Evolutionary conservation across 2,797 vertebrate genomes (phyloP).

Genomic region (Champsocephalus gunnari): DNA sequence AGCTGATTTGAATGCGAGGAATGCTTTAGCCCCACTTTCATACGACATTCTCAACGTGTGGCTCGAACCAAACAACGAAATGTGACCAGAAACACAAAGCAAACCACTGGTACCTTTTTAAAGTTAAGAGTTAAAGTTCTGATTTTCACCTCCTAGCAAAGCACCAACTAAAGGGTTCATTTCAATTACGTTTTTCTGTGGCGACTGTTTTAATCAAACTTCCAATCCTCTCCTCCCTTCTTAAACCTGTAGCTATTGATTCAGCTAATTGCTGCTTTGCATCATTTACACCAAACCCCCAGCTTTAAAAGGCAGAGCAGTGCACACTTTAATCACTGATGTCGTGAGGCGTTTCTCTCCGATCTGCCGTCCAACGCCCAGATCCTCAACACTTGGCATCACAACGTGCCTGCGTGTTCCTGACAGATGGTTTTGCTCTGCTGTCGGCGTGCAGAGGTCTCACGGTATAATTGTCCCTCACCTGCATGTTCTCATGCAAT

Average conservation of each 20-base stretch:
- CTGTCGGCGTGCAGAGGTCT: constrained; percentile 32
- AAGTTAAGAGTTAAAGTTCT: not conserved
- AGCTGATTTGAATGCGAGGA: no score
- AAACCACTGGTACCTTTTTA: not conserved
- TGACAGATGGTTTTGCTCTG: constrained; percentile 47
- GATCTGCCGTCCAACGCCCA: not conserved
- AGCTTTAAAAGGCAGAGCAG: constrained; percentile 18
- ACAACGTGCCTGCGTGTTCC: constrained; percentile 29
- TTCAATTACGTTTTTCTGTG: not conserved
- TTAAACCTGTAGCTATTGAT: constrained; percentile 32
- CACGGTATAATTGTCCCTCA: constrained; percentile 25
- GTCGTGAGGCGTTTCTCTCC: constrained; percentile 16
- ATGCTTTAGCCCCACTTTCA: not conserved
- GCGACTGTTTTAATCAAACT: constrained; percentile 30
- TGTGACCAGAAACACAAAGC: not conserved
- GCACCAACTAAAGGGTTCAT: not conserved
- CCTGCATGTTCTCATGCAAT: constrained; percentile 39
- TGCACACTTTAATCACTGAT: constrained; percentile 16
- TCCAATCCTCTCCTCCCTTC: not conserved
- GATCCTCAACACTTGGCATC: constrained; percentile 43
- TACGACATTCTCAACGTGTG: not conserved
- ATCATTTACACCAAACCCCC: constrained; percentile 10
- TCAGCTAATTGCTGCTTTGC: constrained; percentile 17
- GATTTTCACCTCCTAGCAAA: constrained; percentile 9
- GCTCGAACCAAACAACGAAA: no score